Conservation (phyloP, 2,888 invertebrate species). For the Tridacna gigas region DNA sequence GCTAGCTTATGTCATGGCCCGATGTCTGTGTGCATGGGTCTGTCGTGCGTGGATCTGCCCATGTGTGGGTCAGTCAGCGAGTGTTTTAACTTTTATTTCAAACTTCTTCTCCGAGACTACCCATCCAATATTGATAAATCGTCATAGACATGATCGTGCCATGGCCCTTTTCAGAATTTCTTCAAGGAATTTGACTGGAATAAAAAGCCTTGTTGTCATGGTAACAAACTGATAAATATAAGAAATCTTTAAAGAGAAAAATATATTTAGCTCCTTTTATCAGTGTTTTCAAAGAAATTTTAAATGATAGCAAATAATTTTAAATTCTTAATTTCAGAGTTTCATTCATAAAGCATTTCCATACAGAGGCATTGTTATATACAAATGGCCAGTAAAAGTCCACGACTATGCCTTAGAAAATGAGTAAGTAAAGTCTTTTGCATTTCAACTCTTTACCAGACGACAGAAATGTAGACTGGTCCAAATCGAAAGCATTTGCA, state of each 20-base stretch:
- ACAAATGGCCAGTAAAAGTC: constrained; percentile 94
- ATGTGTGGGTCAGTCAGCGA: no score
- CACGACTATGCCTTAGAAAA: constrained; percentile 24
- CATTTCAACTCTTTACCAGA: not conserved
- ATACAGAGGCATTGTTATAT: constrained; percentile 98
- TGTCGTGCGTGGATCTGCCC: no score
- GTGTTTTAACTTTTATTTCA: not conserved
- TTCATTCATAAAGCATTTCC: constrained; percentile 98
- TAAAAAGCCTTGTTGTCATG: not conserved
- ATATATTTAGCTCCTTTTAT: no score
- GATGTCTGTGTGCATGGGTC: no score
- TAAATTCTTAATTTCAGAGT: constrained; percentile 86
- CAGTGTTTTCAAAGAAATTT: no score
- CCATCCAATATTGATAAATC: not conserved
- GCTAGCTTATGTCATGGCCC: no score
- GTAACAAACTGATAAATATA: not conserved
- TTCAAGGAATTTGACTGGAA: not conserved
- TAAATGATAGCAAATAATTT: no score
- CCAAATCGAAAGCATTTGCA: no score
- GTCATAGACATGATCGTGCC: not conserved
- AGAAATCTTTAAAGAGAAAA: no score
- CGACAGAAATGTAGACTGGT: no score
- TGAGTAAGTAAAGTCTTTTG: constrained; percentile 8
- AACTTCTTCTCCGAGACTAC: not conserved
- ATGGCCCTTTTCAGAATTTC: not conserved